Conservation (phyloP, 2,797 vertebrate species). For the Acanthornis magna region DNA sequence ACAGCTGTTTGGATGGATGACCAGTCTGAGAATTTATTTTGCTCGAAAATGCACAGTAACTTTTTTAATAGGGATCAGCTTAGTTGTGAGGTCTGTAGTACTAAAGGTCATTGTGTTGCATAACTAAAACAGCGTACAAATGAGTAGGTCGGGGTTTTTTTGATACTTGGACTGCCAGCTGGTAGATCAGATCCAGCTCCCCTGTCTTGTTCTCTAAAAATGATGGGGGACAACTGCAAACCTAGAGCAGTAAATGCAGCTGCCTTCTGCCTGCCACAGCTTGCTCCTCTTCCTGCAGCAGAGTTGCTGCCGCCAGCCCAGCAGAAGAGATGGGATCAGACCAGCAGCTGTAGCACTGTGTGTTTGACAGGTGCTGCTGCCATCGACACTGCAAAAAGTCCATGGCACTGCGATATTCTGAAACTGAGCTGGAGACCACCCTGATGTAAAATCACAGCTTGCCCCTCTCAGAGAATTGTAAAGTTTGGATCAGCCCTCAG, state of each 20-base stretch:
- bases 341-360: not conserved
- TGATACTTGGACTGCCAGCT: not conserved
- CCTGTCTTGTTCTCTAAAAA: not conserved
- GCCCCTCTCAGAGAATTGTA: not conserved
- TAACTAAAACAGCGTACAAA: not conserved
- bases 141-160: not conserved
- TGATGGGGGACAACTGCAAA: not conserved
- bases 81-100: not conserved
- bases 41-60: not conserved
- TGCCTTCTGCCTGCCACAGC: not conserved
- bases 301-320: not conserved
- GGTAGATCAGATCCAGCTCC: not conserved
- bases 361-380: not conserved
- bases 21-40: constrained; percentile 15
- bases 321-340: not conserved
- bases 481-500: not conserved
- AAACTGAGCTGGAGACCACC: constrained; percentile 6
- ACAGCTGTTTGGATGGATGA: not conserved
- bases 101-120: not conserved
- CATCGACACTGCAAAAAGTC: not conserved
- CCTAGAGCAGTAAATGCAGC: not conserved
- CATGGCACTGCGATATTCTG: not conserved
- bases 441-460: not conserved
- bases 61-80: not conserved
- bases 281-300: not conserved